Evolutionary conservation across 1,140 invertebrate genomes (phyloP), one percentile per base, ranked within the genome.

Genomic region (Diprion similis): DNA sequence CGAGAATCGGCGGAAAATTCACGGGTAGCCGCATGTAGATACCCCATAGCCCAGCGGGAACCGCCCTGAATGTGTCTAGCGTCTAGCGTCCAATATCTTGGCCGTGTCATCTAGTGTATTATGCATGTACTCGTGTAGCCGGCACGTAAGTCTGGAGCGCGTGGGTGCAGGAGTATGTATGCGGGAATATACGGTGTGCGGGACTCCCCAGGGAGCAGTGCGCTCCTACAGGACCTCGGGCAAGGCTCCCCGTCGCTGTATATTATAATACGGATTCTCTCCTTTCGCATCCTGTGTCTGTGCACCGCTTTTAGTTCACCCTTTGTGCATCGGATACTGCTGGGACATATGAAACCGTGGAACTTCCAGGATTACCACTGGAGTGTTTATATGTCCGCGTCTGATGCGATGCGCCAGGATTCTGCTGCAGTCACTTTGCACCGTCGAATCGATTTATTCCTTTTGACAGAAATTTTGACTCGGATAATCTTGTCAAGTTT

Each of bases 41-140:
- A 59, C n/a, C 51, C 51, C n/a, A 17, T 59, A 4, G 51, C 51
- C n/a, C 51, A 17, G 51, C 51, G 51, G 51, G 51, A 17, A 17
- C 24, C 24, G 24, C 24, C 24, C 51, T 59, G 51, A 15, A 59
- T 59, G 51, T 17, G 51, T 59, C 51, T 59, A 59, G 51, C n/a
- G 51, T 59, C 51, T 59, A 59, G 51, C 66, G 17, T 73, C 66
- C 74, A 70, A 79, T 77, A 78, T 79, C 72, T 77, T 70, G 68
- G 66, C 75, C 71, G 74, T 77, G 77, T 77, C 73, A 64, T 75
- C 75, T 75, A 45, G 78, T 80, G 74, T 78, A 80, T 79, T 79
- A 78, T 80, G 77, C 77, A 80, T 78, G 74, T 75, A 45, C 64
- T 69, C 75, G 46, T 69, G 78, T 67, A 76, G 74, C 66, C 46